A percentile compares a stretch with the other conserved stretches of the same genome.
phyloP scores from a whole-genome alignment of 2,888 invertebrate genomes.

The Ernsta delagoae region DNA sequence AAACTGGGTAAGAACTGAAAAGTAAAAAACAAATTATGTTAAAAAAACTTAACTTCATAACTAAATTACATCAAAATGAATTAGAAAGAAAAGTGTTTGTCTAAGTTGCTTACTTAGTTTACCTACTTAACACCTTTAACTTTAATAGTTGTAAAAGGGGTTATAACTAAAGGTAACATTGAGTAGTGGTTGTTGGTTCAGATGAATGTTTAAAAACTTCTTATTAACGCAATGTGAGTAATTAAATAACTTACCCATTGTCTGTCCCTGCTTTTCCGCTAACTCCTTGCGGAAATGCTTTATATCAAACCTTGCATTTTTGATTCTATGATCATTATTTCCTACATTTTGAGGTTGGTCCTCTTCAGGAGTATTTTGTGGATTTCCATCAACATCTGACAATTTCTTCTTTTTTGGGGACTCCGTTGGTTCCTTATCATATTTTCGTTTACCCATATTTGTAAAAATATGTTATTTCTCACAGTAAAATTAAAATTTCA shows the following conservation, averaged over 20 bases:
- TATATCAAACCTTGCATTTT: constrained; percentile 77
- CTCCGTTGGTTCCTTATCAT: constrained; percentile 52
- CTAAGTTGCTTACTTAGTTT: no score
- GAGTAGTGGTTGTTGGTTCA: no score
- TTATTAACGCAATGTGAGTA: no score
- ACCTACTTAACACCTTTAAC: no score
- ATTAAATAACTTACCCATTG: constrained; percentile 76
- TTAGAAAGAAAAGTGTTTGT: no score
- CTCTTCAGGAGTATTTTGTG: constrained; percentile 42
- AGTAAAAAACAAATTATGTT: constrained; percentile 7
- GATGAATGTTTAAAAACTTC: no score
- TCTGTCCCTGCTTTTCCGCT: constrained; percentile 77
- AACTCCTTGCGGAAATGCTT: constrained; percentile 86
- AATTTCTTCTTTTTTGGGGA: constrained; percentile 56
- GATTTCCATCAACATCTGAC: constrained; percentile 45
- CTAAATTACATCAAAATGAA: no score
- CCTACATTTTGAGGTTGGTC: constrained; percentile 62
- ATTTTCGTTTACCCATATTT: constrained; percentile 71
- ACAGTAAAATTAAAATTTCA: background rate
- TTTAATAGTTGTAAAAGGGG: no score
- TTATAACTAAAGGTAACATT: no score
- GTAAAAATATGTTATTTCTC: constrained; percentile 28
- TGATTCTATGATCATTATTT: constrained; percentile 42
- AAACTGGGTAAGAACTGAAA: constrained; percentile 86
- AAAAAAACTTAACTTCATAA: no score